phyloP scores from a whole-genome alignment of 2,888 invertebrate species.

The Chironomus riparius region DNA sequence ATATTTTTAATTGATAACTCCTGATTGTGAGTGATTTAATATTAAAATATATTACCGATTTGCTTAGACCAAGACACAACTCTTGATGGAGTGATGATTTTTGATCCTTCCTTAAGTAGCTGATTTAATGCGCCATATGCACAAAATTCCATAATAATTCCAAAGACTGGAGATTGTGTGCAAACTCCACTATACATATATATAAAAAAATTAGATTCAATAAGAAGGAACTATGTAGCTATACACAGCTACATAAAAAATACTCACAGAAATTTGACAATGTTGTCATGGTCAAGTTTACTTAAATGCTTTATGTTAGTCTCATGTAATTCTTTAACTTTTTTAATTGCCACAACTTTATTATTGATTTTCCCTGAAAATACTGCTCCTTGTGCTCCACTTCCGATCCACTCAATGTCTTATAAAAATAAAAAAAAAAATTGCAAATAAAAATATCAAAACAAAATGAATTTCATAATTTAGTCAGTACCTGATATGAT shows the following conservation, averaged over 20 bases:
- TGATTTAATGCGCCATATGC: constrained; percentile 91
- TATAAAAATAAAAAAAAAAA: constrained; percentile 28
- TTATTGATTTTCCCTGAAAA: constrained; percentile 76
- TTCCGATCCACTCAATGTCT: constrained; percentile 83
- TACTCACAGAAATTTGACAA: constrained; percentile 56
- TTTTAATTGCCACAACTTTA: constrained; percentile 91
- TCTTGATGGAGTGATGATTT: constrained; percentile 69
- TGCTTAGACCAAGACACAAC: constrained; percentile 90
- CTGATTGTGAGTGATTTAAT: no score
- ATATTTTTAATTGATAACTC: no score
- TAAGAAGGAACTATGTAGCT: constrained; percentile 27
- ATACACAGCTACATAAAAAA: neutral
- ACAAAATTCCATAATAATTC: constrained; percentile 98
- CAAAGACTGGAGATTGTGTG: constrained; percentile 82
- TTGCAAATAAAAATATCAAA: constrained; percentile 31
- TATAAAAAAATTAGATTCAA: no score
- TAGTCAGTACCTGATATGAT: constrained; percentile 48
- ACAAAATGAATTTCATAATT: no score
- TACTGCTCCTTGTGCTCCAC: constrained; percentile 94
- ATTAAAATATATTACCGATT: constrained; percentile 44
- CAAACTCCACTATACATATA: constrained; percentile 70
- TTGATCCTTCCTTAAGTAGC: constrained; percentile 70
- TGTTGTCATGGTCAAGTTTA: constrained; percentile 91
- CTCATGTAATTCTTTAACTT: constrained; percentile 84
- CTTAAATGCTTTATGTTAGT: constrained; percentile 86